These are phyloP conservation scores for Bufo gargarizans DNA, from an alignment of 2,113 vertebrate genomes.

Conservation along the genomic window DNA sequence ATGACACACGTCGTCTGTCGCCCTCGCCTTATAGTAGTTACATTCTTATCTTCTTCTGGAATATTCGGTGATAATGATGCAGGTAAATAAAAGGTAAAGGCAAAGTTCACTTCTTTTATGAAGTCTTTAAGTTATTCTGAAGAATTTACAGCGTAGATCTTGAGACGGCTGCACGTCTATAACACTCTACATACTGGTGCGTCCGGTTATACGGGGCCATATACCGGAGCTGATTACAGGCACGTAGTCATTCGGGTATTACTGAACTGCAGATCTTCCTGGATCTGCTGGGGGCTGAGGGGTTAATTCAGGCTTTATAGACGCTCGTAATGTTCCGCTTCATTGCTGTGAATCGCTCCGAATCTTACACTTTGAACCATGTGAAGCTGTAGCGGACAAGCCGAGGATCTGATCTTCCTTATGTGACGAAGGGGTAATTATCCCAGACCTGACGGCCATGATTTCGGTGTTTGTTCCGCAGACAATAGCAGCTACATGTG, in stretches of 20 bases:
- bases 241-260: background rate
- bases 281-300: background rate
- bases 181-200: background rate
- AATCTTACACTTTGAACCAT: background rate
- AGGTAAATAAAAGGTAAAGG: background rate
- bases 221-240: background rate
- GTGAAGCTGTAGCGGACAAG: background rate
- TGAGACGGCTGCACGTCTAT: too few relatives aligned
- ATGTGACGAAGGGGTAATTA: background rate
- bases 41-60: background rate
- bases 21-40: too few relatives aligned
- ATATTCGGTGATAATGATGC: background rate
- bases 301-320: background rate
- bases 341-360: background rate
- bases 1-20: too few relatives aligned
- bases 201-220: too few relatives aligned
- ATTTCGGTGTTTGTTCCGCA: background rate
- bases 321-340: too few relatives aligned
- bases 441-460: background rate
- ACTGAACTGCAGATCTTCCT: background rate
- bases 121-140: background rate
- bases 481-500: background rate
- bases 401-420: background rate
- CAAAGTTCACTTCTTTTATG: conserved; percentile 9
- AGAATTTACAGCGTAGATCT: background rate